phyloP scores from a whole-genome alignment of 2,113 vertebrate species.

The Pogona vitticeps region DNA sequence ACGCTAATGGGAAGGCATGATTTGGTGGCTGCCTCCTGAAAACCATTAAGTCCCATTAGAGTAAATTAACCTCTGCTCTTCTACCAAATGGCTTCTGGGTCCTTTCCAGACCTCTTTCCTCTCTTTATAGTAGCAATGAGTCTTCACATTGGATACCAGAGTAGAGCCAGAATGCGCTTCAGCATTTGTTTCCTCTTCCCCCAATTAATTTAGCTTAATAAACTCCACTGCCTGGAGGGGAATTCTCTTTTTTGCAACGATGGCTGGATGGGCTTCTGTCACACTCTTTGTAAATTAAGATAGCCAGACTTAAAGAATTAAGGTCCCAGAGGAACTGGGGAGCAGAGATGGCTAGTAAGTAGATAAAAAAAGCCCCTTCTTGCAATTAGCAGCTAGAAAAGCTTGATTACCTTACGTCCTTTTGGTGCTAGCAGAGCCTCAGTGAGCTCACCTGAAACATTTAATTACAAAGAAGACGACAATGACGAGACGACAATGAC shows the following conservation, averaged over 20 bases:
- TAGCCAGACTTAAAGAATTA: neutral
- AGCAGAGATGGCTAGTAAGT: neutral
- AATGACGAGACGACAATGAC: neutral
- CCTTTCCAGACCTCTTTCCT: neutral
- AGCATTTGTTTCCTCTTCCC: constrained; percentile 19
- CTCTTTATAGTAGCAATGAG: rapidly evolving
- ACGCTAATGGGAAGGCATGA: constrained; percentile 43
- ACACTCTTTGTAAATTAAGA: neutral
- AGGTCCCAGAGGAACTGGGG: neutral
- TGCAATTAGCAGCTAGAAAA: constrained; percentile 30
- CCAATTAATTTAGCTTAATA: constrained; percentile 56
- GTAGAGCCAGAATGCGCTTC: neutral
- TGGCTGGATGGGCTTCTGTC: neutral
- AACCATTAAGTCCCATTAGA: constrained; percentile 58
- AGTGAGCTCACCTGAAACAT: constrained; percentile 39
- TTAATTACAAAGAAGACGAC: constrained; percentile 42
- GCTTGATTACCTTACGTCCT: constrained; percentile 25
- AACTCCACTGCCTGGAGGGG: constrained; percentile 24
- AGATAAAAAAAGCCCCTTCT: neutral
- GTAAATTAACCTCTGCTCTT: constrained; percentile 55
- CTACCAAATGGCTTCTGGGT: constrained; percentile 9
- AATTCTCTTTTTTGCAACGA: neutral
- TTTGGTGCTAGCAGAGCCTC: neutral
- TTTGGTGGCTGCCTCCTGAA: constrained; percentile 57
- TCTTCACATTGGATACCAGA: neutral